A percentile compares a stretch with the other conserved stretches of the same genome.
Evolutionary conservation across 2,113 vertebrate genomes (phyloP).

Genomic region (Callipepla squamata): DNA sequence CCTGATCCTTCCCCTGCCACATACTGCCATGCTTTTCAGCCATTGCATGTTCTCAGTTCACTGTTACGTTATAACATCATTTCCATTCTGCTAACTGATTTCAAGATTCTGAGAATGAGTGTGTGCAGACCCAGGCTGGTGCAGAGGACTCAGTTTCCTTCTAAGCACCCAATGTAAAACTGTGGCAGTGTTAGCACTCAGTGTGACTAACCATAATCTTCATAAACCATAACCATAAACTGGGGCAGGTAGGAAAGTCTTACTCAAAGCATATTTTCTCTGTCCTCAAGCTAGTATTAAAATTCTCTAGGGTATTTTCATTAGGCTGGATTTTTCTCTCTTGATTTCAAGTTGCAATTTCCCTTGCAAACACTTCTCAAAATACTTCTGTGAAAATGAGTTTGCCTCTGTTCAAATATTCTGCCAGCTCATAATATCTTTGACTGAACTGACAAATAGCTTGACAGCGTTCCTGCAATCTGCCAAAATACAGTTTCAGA

Average conservation of each 20-base stretch:
- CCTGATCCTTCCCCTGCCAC: background rate
- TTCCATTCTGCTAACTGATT: conserved; percentile 2
- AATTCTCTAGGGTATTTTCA: background rate
- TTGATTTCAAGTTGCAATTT: conserved; percentile 5
- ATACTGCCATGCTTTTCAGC: background rate
- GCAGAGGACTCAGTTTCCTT: background rate
- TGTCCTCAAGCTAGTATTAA: background rate
- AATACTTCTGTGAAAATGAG: conserved; percentile 2
- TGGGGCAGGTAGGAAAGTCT: background rate
- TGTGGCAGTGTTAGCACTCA: background rate
- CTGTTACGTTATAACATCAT: background rate
- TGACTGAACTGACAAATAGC: conserved; percentile 60
- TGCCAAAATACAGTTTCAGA: conserved; percentile 56
- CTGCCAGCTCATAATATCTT: conserved; percentile 19
- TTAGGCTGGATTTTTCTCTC: background rate
- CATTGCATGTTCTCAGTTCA: background rate
- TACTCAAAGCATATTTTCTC: background rate
- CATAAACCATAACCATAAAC: background rate
- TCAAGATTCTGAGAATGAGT: background rate
- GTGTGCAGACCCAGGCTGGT: background rate
- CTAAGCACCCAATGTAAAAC: background rate
- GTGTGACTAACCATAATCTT: background rate
- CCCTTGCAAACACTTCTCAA: background rate
- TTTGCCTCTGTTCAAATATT: conserved; percentile 36
- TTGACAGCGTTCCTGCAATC: conserved; percentile 48